phyloP scores from a whole-genome alignment of 2,888 invertebrate genomes.

The Eupithecia centaureata region DNA sequence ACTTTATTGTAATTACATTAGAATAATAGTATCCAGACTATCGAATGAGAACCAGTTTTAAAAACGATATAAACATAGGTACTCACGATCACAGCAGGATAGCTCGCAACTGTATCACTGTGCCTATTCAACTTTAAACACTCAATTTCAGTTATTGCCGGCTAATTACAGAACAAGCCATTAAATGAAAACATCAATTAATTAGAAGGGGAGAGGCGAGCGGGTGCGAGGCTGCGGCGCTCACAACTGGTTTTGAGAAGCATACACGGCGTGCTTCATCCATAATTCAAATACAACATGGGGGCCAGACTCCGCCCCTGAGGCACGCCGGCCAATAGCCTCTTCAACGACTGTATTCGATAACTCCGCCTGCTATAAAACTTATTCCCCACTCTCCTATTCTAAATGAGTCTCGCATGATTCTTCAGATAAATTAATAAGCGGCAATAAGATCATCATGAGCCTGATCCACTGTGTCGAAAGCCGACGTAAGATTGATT shows the following conservation, averaged over 20 bases:
- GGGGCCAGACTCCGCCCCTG: conserved; percentile 81
- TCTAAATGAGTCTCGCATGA: conserved; percentile 74
- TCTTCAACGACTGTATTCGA: conserved; percentile 64
- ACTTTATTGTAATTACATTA: conserved; percentile 14
- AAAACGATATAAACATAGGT: conserved; percentile 37
- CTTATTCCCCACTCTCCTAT: conserved; percentile 74
- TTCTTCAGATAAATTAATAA: conserved; percentile 76
- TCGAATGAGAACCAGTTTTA: conserved; percentile 41
- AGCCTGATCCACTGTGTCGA: conserved; percentile 57
- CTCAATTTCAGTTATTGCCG: conserved; percentile 72
- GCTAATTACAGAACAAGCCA: conserved; percentile 78
- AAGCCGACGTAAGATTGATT: conserved; percentile 62
- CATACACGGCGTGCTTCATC: conserved; percentile 75
- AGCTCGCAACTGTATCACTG: conserved; percentile 55
- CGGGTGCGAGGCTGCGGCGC: conserved; percentile 76
- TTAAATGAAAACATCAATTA: conserved; percentile 83
- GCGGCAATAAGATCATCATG: conserved; percentile 69
- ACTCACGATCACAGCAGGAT: conserved; percentile 46
- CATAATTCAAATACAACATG: conserved; percentile 84
- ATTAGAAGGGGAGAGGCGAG: conserved; percentile 80
- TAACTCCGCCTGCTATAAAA: conserved; percentile 78
- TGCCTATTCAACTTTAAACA: conserved; percentile 69
- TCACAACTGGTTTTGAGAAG: conserved; percentile 79
- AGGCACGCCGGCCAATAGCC: conserved; percentile 78
- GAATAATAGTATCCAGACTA: conserved; percentile 11